Evolutionary conservation across 2,113 vertebrate species (phyloP).

Genomic region (Sisor rabdophorus): DNA sequence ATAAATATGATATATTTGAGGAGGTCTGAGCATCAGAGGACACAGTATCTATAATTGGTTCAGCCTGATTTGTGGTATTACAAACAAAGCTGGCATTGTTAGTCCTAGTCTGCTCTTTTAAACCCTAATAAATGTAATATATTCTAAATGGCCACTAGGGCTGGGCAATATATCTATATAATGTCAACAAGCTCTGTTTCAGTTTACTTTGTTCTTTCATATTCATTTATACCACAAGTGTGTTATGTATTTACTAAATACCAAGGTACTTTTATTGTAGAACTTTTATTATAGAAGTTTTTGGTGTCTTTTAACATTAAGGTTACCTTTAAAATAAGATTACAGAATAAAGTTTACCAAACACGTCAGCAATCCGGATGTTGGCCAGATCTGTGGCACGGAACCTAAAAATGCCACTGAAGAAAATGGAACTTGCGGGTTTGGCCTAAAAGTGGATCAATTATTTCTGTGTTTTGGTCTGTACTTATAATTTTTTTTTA

Average conservation of each 20-base stretch:
- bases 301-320: too few relatives aligned
- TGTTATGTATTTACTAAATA: background rate
- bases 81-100: background rate
- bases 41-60: conserved; percentile 8
- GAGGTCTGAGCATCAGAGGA: conserved; percentile 3
- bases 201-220: background rate
- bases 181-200: background rate
- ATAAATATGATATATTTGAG: conserved; percentile 5
- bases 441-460: too few relatives aligned
- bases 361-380: too few relatives aligned
- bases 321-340: too few relatives aligned
- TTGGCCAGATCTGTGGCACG: too few relatives aligned
- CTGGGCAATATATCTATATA: background rate
- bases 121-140: background rate
- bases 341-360: too few relatives aligned
- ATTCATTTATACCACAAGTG: background rate
- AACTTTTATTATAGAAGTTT: too few relatives aligned
- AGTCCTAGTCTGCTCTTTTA: background rate
- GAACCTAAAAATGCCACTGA: too few relatives aligned
- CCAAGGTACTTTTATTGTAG: background rate
- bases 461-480: too few relatives aligned
- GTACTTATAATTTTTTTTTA: too few relatives aligned
- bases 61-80: background rate
- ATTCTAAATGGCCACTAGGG: background rate
- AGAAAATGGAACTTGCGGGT: too few relatives aligned